These are phyloP conservation scores for Callocephalon fimbriatum DNA, from an alignment of 2,113 vertebrate genomes.

Conservation along the genomic window DNA sequence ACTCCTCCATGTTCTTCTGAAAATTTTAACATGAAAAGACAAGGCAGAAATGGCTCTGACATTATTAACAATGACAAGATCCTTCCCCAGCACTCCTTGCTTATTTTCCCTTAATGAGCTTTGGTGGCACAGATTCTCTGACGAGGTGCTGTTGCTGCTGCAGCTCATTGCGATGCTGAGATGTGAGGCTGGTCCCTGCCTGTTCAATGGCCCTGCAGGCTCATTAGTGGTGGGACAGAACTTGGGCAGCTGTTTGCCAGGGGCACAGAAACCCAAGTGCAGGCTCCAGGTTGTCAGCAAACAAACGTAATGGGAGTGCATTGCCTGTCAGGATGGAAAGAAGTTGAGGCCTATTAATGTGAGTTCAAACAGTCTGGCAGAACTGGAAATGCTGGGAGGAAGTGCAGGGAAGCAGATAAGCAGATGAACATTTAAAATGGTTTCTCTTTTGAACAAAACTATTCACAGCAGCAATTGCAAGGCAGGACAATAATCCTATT, in stretches of 20 bases:
- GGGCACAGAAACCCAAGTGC: neutral
- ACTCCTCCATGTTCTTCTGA: neutral
- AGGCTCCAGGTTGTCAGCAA: neutral
- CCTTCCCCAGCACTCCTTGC: constrained; percentile 11
- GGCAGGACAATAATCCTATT: neutral
- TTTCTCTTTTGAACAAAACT: neutral
- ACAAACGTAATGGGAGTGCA: neutral
- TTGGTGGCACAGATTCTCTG: neutral
- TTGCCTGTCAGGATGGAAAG: neutral
- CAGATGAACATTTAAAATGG: neutral
- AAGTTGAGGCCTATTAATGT: neutral
- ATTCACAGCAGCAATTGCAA: neutral
- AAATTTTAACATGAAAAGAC: constrained; percentile 43
- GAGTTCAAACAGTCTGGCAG: neutral
- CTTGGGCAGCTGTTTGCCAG: neutral
- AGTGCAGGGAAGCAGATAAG: neutral
- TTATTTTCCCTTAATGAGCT: constrained; percentile 50
- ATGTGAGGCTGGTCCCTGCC: neutral
- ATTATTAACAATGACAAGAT: constrained; percentile 41
- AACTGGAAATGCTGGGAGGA: neutral
- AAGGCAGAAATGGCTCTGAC: constrained; percentile 5
- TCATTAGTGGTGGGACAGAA: neutral
- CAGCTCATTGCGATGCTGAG: neutral
- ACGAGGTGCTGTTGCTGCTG: neutral
- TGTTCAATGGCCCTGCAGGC: neutral